A percentile compares a stretch with the other conserved stretches of the same genome.
phyloP scores from a whole-genome alignment of 2,113 vertebrate species.

The Nerophis lumbriciformis region DNA sequence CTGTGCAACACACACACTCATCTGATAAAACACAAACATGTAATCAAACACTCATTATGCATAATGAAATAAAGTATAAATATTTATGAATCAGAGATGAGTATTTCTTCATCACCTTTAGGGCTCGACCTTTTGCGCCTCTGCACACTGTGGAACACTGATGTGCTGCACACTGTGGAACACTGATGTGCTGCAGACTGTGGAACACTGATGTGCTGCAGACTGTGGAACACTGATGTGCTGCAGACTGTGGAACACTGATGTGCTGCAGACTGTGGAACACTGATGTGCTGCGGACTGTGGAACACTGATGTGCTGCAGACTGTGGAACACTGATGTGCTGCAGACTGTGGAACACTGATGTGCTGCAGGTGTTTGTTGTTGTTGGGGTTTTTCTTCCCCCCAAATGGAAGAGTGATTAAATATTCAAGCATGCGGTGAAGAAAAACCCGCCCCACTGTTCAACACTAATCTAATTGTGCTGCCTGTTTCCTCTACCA shows the following conservation, averaged over 20 bases:
- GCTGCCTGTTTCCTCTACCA: slow-evolving; percentile 63
- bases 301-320: too few species aligned
- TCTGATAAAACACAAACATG: slow-evolving; percentile 52
- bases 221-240: too few species aligned
- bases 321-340: too few species aligned
- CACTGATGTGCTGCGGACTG: too few species aligned
- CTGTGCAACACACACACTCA: too few species aligned
- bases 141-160: slow-evolving; percentile 24
- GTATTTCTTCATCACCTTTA: slow-evolving; percentile 48
- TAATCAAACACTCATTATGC: slow-evolving; percentile 57
- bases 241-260: too few species aligned
- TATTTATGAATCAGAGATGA: slow-evolving; percentile 49
- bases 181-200: too few species aligned
- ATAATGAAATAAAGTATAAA: slow-evolving; percentile 57
- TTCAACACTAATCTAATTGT: slow-evolving; percentile 75
- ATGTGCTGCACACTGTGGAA: slow-evolving; percentile 13
- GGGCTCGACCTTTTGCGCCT: slow-evolving; percentile 52
- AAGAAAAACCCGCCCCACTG: slow-evolving; percentile 71
- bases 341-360: slow-evolving; percentile 27
- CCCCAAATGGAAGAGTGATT: slow-evolving; percentile 61
- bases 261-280: too few species aligned
- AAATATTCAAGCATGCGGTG: slow-evolving; percentile 65
- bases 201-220: too few species aligned
- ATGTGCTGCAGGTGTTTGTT: slow-evolving; percentile 39
- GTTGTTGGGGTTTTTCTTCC: slow-evolving; percentile 4